phyloP scores from a whole-genome alignment of 2,113 vertebrate species.

The Gavialis gangeticus region DNA sequence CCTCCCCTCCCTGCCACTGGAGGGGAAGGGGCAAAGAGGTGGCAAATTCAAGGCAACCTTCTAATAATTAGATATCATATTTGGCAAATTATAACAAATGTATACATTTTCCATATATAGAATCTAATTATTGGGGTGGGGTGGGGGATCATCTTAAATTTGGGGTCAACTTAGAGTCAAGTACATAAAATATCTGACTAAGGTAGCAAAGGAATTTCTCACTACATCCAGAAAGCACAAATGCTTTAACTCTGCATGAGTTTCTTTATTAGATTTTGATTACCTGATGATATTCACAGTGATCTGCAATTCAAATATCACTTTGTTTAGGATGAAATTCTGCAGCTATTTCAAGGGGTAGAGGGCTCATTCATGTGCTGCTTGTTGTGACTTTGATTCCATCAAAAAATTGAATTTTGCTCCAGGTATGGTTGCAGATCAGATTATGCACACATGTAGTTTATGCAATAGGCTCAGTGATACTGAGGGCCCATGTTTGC shows the following conservation, averaged over 20 bases:
- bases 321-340: constrained; percentile 73
- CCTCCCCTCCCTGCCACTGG: too few relatives aligned
- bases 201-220: constrained; percentile 20
- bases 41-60: too few relatives aligned
- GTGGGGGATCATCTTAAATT: too few relatives aligned
- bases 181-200: neutral
- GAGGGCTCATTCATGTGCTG: constrained; percentile 70
- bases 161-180: neutral
- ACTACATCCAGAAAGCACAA: constrained; percentile 66
- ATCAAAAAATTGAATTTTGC: constrained; percentile 59
- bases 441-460: neutral
- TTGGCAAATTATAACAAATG: too few relatives aligned
- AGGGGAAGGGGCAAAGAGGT: too few relatives aligned
- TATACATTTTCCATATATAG: too few relatives aligned
- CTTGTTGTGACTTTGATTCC: constrained; percentile 67
- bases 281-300: constrained; percentile 67
- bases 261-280: constrained; percentile 68
- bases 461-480: neutral
- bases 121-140: too few relatives aligned
- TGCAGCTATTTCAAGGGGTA: constrained; percentile 67
- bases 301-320: constrained; percentile 80
- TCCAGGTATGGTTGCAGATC: neutral
- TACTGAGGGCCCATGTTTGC: neutral
- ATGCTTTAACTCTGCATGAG: constrained; percentile 65
- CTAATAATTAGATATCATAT: too few relatives aligned